A percentile compares a stretch with the other conserved stretches of the same genome.
phyloP scores from a whole-genome alignment of 2,888 invertebrate genomes.

The Hydriomena furcata region DNA sequence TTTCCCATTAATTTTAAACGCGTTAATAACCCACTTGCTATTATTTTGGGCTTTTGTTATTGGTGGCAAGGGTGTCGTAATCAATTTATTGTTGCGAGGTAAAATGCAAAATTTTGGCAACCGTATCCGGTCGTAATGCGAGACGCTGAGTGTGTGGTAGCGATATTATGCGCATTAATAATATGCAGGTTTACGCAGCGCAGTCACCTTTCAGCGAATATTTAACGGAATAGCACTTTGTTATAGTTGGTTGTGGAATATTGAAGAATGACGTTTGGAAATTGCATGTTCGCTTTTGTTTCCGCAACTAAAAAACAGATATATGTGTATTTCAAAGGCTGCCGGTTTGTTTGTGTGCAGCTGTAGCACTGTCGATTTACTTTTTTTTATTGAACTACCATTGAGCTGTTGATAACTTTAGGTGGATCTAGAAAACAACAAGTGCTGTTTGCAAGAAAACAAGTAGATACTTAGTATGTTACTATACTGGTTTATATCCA shows the following conservation, averaged over 20 bases:
- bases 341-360: not conserved
- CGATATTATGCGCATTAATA: constrained; percentile 51
- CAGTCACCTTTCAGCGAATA: constrained; percentile 26
- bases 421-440: too few species aligned
- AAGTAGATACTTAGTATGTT: too few species aligned
- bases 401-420: not conserved
- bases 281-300: not conserved
- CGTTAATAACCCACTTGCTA: constrained; percentile 24
- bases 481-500: too few species aligned
- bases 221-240: constrained; percentile 15
- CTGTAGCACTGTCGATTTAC: too few species aligned
- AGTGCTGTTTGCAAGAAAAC: too few species aligned
- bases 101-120: constrained; percentile 58
- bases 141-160: constrained; percentile 51
- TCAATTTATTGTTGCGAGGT: constrained; percentile 42
- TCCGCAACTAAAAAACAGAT: too few species aligned
- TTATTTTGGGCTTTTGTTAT: constrained; percentile 33
- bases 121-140: constrained; percentile 47
- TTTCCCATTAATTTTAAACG: constrained; percentile 18
- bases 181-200: constrained; percentile 42
- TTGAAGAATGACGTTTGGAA: not conserved
- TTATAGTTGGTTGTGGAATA: not conserved
- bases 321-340: not conserved
- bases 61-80: constrained; percentile 37
- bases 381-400: not conserved